These are phyloP conservation scores for Pantherophis vulpinus DNA, from an alignment of 2,797 vertebrate species.

Conservation along the genomic window DNA sequence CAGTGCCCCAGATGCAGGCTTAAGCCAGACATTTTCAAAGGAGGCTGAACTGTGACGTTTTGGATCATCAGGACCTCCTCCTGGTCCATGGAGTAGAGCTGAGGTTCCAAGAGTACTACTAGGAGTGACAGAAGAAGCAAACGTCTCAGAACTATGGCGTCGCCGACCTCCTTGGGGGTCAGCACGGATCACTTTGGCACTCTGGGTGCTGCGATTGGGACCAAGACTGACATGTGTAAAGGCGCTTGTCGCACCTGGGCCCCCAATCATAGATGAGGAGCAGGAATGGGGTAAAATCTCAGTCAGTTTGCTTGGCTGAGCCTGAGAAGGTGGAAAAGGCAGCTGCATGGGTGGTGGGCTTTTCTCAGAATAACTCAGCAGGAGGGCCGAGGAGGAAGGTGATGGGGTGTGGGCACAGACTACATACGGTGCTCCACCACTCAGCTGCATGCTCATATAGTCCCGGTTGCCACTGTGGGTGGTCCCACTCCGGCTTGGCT, in stretches of 20 bases:
- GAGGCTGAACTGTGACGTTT: constrained; percentile 85
- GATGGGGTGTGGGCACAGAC: constrained; percentile 68
- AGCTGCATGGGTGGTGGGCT: constrained; percentile 52
- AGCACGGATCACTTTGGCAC: constrained; percentile 84
- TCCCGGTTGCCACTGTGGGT: constrained; percentile 61
- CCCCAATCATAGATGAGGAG: constrained; percentile 69
- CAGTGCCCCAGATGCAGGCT: constrained; percentile 64
- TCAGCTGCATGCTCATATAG: constrained; percentile 77
- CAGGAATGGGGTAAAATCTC: constrained; percentile 55
- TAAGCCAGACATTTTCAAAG: constrained; percentile 85
- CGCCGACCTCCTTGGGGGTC: constrained; percentile 81
- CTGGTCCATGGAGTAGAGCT: constrained; percentile 48
- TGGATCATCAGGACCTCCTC: constrained; percentile 66
- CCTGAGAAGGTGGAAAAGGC: constrained; percentile 51
- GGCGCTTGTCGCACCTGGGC: constrained; percentile 69
- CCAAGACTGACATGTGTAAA: constrained; percentile 80
- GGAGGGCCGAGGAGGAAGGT: constrained; percentile 53
- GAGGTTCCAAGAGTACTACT: constrained; percentile 36
- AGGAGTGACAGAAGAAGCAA: constrained; percentile 74
- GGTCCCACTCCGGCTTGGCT: constrained; percentile 41
- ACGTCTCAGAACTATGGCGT: constrained; percentile 84
- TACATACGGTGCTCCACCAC: constrained; percentile 56
- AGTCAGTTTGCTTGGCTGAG: constrained; percentile 50
- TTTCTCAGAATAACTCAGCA: constrained; percentile 66
- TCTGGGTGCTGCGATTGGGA: constrained; percentile 75